A percentile compares a stretch with the other conserved stretches of the same genome.
These are phyloP conservation scores for Apamea sordens DNA, from an alignment of 2,888 invertebrate genomes.

Conservation along the genomic window DNA sequence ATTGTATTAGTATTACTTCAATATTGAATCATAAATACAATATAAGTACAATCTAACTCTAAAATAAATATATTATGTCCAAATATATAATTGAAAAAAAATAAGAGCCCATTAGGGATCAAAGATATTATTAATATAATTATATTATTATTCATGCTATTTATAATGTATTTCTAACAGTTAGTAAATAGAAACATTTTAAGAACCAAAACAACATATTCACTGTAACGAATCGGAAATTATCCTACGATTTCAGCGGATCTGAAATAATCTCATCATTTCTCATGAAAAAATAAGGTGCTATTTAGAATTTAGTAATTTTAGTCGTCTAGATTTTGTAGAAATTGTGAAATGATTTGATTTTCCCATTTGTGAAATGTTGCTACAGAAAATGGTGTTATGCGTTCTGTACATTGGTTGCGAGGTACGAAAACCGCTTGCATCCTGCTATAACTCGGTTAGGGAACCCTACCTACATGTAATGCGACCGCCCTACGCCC, in stretches of 20 bases:
- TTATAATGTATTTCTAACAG: no score
- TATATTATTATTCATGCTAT: not conserved
- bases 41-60: no score
- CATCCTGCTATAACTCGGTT: not conserved
- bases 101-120: not conserved
- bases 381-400: not conserved
- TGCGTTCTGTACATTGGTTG: not conserved
- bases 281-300: not conserved
- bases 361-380: not conserved
- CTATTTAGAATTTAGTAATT: not conserved
- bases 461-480: slow-evolving; percentile 18
- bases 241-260: not conserved
- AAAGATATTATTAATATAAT: not conserved
- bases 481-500: slow-evolving; percentile 37
- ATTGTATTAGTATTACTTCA: no score
- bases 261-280: not conserved
- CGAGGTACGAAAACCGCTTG: not conserved
- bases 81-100: not conserved
- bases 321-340: not conserved
- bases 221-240: slow-evolving; percentile 11
- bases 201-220: slow-evolving; percentile 1
- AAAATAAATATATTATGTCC: not conserved
- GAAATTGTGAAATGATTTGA: not conserved
- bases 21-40: no score
- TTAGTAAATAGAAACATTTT: not conserved